Evolutionary conservation across 2,113 vertebrate genomes (phyloP).

Genomic region (Ptyas mucosa): DNA sequence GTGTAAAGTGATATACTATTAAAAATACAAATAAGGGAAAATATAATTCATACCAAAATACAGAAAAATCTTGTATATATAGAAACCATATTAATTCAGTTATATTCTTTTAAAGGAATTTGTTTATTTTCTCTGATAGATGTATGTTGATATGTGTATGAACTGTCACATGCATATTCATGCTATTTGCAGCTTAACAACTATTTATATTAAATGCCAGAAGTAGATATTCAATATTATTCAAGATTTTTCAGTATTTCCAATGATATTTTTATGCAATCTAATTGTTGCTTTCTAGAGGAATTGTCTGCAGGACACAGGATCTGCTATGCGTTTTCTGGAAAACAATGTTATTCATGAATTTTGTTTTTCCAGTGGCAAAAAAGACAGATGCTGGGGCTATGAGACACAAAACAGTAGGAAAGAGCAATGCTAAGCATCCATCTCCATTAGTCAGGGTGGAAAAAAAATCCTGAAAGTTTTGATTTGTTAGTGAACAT

Average conservation of each 20-base stretch:
- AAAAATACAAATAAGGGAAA: neutral
- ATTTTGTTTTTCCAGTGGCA: neutral
- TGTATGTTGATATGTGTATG: neutral
- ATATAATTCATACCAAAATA: neutral
- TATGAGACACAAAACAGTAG: neutral
- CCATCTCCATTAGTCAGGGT: neutral
- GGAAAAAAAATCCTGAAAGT: neutral
- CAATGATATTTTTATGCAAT: neutral
- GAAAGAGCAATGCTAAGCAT: neutral
- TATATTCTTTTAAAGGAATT: neutral
- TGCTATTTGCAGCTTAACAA: neutral
- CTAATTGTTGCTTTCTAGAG: neutral
- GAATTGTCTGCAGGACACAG: neutral
- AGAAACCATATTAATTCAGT: neutral
- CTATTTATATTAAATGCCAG: neutral
- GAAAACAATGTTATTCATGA: neutral
- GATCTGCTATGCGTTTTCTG: neutral
- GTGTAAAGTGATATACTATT: neutral
- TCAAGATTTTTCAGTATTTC: neutral
- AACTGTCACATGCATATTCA: neutral
- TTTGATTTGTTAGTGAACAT: conserved; percentile 30
- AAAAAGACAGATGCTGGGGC: neutral
- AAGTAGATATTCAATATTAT: neutral
- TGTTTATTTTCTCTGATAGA: neutral
- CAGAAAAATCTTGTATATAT: neutral